Evolutionary conservation across 2,888 invertebrate species (phyloP).

Genomic region (Coremacera marginata): DNA sequence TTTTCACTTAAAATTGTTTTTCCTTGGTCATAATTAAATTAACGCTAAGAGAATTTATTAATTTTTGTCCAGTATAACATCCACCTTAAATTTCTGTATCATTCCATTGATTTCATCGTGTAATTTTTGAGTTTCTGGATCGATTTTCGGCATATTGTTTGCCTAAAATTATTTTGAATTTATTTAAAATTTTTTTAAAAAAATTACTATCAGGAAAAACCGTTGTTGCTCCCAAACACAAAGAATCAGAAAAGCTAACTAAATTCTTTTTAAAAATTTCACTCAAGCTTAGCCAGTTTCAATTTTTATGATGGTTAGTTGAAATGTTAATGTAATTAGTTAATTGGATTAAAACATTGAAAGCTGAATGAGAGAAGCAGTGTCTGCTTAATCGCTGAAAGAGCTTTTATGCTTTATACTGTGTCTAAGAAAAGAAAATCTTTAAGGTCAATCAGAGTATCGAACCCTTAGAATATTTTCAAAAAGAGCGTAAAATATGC

Average conservation of each 20-base stretch:
- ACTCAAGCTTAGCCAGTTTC: constrained; percentile 25
- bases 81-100: constrained; percentile 84
- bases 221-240: constrained; percentile 30
- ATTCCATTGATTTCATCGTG: constrained; percentile 86
- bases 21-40: neutral
- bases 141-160: constrained; percentile 81
- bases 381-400: too few relatives aligned
- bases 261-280: constrained; percentile 31
- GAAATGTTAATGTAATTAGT: constrained; percentile 41
- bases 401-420: too few relatives aligned
- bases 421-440: too few relatives aligned
- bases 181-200: constrained; percentile 40
- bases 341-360: constrained; percentile 40
- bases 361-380: neutral
- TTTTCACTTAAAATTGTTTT: neutral
- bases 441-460: too few relatives aligned
- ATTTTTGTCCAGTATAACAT: neutral
- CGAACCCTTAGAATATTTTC: too few relatives aligned
- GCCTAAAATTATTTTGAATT: neutral
- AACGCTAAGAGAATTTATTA: neutral
- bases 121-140: constrained; percentile 82
- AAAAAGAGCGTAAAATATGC: too few relatives aligned
- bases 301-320: constrained; percentile 23
- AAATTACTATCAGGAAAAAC: constrained; percentile 20
- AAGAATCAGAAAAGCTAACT: constrained; percentile 40